Base-by-base conservation (phyloP, 1,140 invertebrate genomes). In the Plectrocnemia conspersa region DNA sequence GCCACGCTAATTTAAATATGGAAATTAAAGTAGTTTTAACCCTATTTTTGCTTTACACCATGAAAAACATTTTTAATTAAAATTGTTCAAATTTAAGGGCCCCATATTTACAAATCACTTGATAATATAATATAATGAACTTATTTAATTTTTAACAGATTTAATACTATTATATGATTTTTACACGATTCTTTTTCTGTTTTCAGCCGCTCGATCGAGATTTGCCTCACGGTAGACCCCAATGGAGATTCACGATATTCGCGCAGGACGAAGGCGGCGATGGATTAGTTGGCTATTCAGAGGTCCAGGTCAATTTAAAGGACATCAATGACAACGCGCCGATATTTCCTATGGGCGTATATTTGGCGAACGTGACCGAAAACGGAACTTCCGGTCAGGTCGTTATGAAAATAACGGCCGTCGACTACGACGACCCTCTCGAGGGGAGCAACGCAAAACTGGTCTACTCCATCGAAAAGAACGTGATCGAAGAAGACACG, bases 241-340 rank as follows among this genome's bases (percentile, higher is more conserved):
- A 82, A 58, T 88, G 84, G 82, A 76, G 83, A 47, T 86, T 89
- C 67, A 86, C 84, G 23, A 84, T 88, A 9, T 82, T 82, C 60
- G 84, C 83, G 32, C 79, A 82, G 59, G 84, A 86, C 63, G 84
- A 86, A 68, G 80, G 79, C 19, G 80, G 80, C 29, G 80, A 81
- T 61, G 81, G 82, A 6, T 67, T 83, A 9, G 81, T 84, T 16
- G 84, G 85, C 45, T 87, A 85, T 64, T 82, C 84, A 19, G 82
- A 85, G 66, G 83, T 88, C n/a, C 79, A 84, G 67, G 82, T 86
- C 50, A 82, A 82, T 65, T 74, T 86, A 2, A 78, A 79, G 57
- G 86, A 88, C 65, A 82, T 87, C 61, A 88, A 88, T 66, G 86
- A 88, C 69, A 88, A 89, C 68, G 75, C 79, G 9, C 86, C 86